These are phyloP conservation scores for Zoroaster sp. DNA, from an alignment of 53 echinoderm and acorn worm genomes.

Conservation along the genomic window DNA sequence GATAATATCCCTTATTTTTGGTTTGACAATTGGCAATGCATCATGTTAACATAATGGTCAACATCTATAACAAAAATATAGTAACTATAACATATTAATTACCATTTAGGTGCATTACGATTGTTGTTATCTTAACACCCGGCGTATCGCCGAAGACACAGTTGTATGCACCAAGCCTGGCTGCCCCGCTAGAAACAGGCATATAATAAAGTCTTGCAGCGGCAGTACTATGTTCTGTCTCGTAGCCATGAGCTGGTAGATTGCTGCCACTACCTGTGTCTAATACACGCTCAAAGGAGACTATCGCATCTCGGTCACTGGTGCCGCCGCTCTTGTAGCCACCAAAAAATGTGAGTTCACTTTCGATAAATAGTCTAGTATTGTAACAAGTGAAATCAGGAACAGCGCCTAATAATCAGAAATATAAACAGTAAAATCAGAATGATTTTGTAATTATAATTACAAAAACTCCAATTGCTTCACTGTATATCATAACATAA, in stretches of 20 bases:
- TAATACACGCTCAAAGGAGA: neutral
- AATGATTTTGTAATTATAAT: too few relatives aligned
- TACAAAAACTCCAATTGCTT: too few relatives aligned
- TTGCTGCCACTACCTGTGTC: too few relatives aligned
- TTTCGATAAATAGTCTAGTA: neutral
- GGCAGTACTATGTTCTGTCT: neutral
- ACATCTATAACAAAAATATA: too few relatives aligned
- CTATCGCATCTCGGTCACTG: neutral
- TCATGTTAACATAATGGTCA: too few relatives aligned
- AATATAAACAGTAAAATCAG: too few relatives aligned
- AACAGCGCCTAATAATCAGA: neutral
- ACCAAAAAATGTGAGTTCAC: neutral
- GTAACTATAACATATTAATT: neutral
- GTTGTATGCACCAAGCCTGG: conserved; percentile 7
- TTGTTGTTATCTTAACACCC: neutral
- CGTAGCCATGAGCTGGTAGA: neutral
- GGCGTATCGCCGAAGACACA: neutral
- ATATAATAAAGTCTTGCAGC: neutral
- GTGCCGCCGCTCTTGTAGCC: neutral
- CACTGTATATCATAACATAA: too few relatives aligned
- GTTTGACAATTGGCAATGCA: too few relatives aligned
- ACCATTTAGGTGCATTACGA: neutral
- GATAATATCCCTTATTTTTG: too few relatives aligned
- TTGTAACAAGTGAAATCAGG: neutral
- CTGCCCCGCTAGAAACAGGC: too few relatives aligned